Conservation (phyloP, 1,140 invertebrate species). For the Diorhabda carinulata region DNA sequence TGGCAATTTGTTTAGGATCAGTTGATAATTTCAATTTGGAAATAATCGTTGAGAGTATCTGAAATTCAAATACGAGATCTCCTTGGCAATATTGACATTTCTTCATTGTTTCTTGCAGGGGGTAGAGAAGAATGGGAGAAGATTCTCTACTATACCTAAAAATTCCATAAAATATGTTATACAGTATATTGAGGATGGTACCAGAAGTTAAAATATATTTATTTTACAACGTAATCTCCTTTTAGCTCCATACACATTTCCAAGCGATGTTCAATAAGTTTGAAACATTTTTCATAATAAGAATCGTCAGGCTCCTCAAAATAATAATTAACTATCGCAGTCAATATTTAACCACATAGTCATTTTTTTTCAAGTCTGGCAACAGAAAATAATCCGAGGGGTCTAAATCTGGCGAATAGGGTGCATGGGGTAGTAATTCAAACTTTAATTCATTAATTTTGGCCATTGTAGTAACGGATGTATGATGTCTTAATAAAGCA, state of each 20-base stretch:
- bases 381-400: too few species aligned
- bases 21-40: conserved; percentile 60
- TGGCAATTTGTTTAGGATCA: conserved; percentile 45
- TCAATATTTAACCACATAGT: neutral
- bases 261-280: too few species aligned
- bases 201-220: neutral
- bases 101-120: conserved; percentile 53
- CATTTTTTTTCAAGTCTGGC: too few species aligned
- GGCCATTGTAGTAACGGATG: too few species aligned
- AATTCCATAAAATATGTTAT: conserved; percentile 22
- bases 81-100: conserved; percentile 69
- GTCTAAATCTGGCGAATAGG: too few species aligned
- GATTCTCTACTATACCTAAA: conserved; percentile 66
- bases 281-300: too few species aligned
- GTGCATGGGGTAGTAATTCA: too few species aligned
- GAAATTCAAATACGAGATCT: conserved; percentile 72
- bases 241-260: too few species aligned
- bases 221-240: neutral
- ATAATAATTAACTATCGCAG: neutral
- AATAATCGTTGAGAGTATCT: conserved; percentile 74
- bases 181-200: neutral
- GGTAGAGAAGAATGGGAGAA: conserved; percentile 62
- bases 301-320: too few species aligned
- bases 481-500: too few species aligned
- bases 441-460: too few species aligned